Percentiles rank a stretch among this genome's conserved stretches.
These are phyloP conservation scores for Drosophila nr. perissopoda DNA, from an alignment of 2,888 invertebrate species.

Conservation along the genomic window DNA sequence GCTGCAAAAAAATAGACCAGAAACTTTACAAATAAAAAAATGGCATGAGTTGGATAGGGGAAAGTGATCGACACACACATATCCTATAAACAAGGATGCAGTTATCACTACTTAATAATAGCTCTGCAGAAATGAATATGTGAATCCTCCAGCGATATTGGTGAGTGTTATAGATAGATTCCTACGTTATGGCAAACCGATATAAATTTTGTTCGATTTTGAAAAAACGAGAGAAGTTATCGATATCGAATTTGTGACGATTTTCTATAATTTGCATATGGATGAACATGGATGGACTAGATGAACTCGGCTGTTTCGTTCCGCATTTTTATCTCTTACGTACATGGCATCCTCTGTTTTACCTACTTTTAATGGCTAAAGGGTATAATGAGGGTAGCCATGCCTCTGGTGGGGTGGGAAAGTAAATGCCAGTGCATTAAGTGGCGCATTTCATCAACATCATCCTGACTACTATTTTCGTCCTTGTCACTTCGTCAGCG, in stretches of 20 bases:
- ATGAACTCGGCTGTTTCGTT: not conserved
- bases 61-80: not conserved
- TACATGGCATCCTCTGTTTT: not conserved
- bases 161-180: not conserved
- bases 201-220: not conserved
- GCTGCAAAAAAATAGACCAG: conserved; percentile 6
- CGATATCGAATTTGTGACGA: not conserved
- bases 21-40: conserved; percentile 4
- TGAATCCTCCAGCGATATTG: not conserved
- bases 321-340: not conserved
- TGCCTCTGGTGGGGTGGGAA: conserved; percentile 44
- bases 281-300: not conserved
- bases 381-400: conserved; percentile 30
- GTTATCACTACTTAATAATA: not conserved
- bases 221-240: not conserved
- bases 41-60: not conserved
- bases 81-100: not conserved
- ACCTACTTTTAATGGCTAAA: not conserved
- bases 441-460: conserved; percentile 71
- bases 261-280: not conserved
- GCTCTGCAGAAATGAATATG: not conserved
- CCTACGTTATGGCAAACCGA: not conserved
- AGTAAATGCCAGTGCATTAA: conserved; percentile 71
- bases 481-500: conserved; percentile 52
- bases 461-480: conserved; percentile 33